Evolutionary conservation across 2,113 vertebrate genomes (phyloP).

Genomic region (Tachysurus vachellii): DNA sequence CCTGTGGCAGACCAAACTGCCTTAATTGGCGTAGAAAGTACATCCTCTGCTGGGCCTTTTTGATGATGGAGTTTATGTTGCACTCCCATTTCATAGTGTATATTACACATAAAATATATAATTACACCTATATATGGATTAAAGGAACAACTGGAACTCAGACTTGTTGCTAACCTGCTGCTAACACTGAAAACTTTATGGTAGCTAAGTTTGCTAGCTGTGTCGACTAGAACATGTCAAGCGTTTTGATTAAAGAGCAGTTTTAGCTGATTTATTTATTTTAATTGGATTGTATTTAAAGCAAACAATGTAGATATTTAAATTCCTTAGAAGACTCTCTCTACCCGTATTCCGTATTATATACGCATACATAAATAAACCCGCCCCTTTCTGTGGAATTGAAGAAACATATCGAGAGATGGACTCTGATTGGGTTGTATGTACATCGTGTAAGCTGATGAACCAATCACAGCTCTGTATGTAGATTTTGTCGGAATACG

Average conservation of each 20-base stretch:
- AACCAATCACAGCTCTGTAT: neutral
- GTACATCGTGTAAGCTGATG: fast-evolving
- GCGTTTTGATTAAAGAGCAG: too few species aligned
- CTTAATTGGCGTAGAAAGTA: too few species aligned
- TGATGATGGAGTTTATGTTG: too few species aligned
- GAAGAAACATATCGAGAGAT: neutral
- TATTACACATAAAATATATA: too few species aligned
- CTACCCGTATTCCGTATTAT: neutral
- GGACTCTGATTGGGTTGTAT: neutral
- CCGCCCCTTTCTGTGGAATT: neutral
- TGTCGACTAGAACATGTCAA: neutral
- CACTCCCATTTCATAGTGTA: too few species aligned
- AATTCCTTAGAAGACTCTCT: neutral
- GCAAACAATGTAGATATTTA: neutral
- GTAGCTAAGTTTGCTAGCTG: neutral
- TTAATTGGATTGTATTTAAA: neutral
- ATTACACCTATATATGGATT: neutral
- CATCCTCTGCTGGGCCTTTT: too few species aligned
- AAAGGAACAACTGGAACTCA: neutral
- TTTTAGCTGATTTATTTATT: neutral
- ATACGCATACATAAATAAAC: neutral
- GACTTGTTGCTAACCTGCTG: neutral
- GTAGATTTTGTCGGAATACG: neutral
- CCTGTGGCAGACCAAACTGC: too few species aligned
- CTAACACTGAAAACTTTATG: neutral